Conservation (phyloP, 37 sponge, comb jelly and placozoan genomes). For the Eunapius fragilis region DNA sequence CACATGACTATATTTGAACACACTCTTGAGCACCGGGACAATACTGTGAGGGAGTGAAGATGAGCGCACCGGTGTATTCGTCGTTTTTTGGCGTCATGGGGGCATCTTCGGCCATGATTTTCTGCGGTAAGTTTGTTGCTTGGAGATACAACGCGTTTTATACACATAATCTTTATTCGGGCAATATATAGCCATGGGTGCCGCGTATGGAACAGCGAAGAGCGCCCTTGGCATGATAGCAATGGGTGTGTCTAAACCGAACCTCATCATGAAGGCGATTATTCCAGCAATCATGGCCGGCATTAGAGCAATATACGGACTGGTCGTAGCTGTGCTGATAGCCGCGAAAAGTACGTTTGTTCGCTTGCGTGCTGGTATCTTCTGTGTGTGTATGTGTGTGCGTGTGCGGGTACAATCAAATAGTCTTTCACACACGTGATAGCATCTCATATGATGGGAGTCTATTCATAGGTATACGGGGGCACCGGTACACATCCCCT, state of each 20-base stretch:
- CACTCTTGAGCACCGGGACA: too few species aligned
- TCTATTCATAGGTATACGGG: too few species aligned
- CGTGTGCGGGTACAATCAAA: not conserved
- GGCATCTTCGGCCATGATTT: not conserved
- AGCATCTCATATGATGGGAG: too few species aligned
- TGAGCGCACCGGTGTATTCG: not conserved
- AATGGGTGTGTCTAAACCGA: slow-evolving; percentile 65
- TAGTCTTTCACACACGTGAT: too few species aligned
- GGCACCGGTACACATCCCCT: too few species aligned
- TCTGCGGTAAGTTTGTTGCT: not conserved
- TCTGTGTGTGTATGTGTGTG: not conserved
- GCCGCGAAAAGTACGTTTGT: slow-evolving; percentile 24
- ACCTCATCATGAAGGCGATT: slow-evolving; percentile 76
- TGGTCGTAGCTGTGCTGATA: slow-evolving; percentile 71
- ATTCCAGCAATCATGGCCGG: slow-evolving; percentile 74
- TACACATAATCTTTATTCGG: too few species aligned
- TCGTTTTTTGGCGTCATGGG: not conserved
- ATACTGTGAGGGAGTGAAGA: not conserved
- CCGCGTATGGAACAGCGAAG: slow-evolving; percentile 75
- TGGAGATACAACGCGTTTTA: not conserved
- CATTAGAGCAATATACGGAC: slow-evolving; percentile 70
- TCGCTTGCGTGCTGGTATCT: not conserved
- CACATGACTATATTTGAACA: too few species aligned
- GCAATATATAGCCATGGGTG: slow-evolving; percentile 49
- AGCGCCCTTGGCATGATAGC: slow-evolving; percentile 56